Percentiles rank a stretch among this genome's conserved stretches.
Conservation (phyloP, 1,140 invertebrate genomes). For the Sarcophaga peregrina region DNA sequence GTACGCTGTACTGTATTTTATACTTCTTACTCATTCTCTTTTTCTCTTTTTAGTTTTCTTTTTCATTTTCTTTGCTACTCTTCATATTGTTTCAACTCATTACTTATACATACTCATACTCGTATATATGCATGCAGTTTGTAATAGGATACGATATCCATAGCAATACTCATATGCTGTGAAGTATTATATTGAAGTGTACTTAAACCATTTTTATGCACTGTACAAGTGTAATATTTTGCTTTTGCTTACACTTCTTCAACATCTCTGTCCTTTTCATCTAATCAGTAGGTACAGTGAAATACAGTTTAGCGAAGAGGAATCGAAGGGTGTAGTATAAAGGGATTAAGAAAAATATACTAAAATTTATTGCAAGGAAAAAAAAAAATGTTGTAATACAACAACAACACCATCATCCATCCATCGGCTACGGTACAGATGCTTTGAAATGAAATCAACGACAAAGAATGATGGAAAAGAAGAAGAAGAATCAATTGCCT, state of each 20-base stretch:
- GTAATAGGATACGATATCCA: not conserved
- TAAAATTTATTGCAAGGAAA: not conserved
- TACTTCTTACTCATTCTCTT: no score
- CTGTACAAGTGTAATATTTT: no score
- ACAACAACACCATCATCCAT: not conserved
- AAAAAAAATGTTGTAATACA: not conserved
- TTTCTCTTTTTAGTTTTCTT: not conserved
- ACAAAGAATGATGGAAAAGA: no score
- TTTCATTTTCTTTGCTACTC: not conserved
- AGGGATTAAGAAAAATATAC: not conserved
- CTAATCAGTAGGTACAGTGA: not conserved
- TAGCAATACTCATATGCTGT: no score
- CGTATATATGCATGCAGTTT: not conserved
- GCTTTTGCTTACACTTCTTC: not conserved
- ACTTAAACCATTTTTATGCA: no score
- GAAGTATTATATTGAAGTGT: no score
- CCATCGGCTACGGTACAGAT: slow-evolving; percentile 21
- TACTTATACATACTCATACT: not conserved
- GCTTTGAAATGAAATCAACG: slow-evolving; percentile 20
- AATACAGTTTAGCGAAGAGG: not conserved
- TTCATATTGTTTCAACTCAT: slow-evolving; percentile 7
- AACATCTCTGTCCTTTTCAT: not conserved
- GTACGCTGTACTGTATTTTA: not conserved
- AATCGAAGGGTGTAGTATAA: not conserved
- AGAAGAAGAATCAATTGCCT: slow-evolving; percentile 38